Evolutionary conservation across 2,888 invertebrate species (phyloP), one percentile per base, ranked within the genome.

Genomic region (Limnephilus rhombicus): DNA sequence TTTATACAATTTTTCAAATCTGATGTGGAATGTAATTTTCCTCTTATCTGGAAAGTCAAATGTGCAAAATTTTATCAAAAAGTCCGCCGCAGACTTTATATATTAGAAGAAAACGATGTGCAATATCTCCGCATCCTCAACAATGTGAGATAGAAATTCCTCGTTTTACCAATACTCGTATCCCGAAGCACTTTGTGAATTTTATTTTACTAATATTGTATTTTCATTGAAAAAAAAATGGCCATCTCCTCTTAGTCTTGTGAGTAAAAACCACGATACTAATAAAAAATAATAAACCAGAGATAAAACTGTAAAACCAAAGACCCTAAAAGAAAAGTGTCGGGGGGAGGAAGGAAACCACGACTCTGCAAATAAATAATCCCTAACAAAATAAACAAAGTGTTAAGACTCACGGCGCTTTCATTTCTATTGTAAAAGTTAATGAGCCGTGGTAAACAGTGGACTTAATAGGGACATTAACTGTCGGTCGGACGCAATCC

Each of bases 401-500:
- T 68, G 68, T 68, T 68, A n/a, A 68, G n/a, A 68, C 68, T 83
- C 82, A 83, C 13, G 82, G 34, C 82, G 34, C 31, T 82, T 82
- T 82, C 34, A 82, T n/a, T 31, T 82, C 82, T 15, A 37, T 83
- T 83, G 83, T 18, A 34, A 37, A 83, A 83, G 37, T 15, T 83
- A 34, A 34, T 83, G 34, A 83, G 37, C 34, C 37, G 83, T 37
- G 41, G 34, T 83, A 34, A 83, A 34, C 37, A 83, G 37, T 34
- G 83, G 37, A 83, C 24, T 68, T 83, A 83, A 34, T 83, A n/a
- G 41, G 24, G 37, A 34, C 68, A 41, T 15, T 83, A 37, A 41
- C 83, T 34, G 83, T 83, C 83, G 83, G 83, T 34, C 37, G 83
- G 34, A 41, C 83, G 83, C 18, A 34, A 34, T 83, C 83, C 34